Percentiles rank a stretch among this genome's conserved stretches.
Evolutionary conservation across 2,113 vertebrate species (phyloP).

Genomic region (Eleginops maclovinus): DNA sequence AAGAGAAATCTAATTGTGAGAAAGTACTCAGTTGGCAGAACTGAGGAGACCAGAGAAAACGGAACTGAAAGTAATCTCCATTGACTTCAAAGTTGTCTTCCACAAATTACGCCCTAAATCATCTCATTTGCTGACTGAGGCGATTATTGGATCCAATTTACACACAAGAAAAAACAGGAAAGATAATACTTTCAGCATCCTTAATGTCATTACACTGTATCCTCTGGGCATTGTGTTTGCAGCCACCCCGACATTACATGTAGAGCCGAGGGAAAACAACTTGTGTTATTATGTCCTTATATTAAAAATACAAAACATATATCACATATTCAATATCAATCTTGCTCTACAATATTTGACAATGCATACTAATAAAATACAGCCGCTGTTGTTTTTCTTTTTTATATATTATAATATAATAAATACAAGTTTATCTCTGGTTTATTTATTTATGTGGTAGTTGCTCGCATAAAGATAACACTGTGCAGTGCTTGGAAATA

Average conservation of each 20-base stretch:
- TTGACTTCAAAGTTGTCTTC: slow-evolving; percentile 69
- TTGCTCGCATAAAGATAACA: too few species aligned
- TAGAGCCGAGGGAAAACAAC: background rate
- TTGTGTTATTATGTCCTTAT: background rate
- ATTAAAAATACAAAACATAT: background rate
- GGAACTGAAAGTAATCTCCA: slow-evolving; percentile 53
- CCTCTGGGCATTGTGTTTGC: slow-evolving; percentile 52
- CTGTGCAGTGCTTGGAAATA: too few species aligned
- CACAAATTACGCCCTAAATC: slow-evolving; percentile 69
- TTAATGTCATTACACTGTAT: slow-evolving; percentile 43
- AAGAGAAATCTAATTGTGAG: slow-evolving; percentile 32
- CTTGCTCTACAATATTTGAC: background rate
- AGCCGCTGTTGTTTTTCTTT: background rate
- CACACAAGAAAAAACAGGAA: slow-evolving; percentile 45
- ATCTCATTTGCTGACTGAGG: slow-evolving; percentile 66
- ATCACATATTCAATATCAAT: background rate
- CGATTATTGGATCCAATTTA: slow-evolving; percentile 73
- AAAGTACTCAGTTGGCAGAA: slow-evolving; percentile 50
- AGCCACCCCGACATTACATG: slow-evolving; percentile 22
- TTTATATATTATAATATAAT: background rate
- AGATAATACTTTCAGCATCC: slow-evolving; percentile 43
- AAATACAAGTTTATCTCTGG: background rate
- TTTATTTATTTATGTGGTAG: too few species aligned
- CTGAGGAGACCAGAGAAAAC: slow-evolving; percentile 27
- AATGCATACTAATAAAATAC: background rate